Evolutionary conservation across 2,113 vertebrate genomes (phyloP).

Genomic region (Spilogale gracilis): DNA sequence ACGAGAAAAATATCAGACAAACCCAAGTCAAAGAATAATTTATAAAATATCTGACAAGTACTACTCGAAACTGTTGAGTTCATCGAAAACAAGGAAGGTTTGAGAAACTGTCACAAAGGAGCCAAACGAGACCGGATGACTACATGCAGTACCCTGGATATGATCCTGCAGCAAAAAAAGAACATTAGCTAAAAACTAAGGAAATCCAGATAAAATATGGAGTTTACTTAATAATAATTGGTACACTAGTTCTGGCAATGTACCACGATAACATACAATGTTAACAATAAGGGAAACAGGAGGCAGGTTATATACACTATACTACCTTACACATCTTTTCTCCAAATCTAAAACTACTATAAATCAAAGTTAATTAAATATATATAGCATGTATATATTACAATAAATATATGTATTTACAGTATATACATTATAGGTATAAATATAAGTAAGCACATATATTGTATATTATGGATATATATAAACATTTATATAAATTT

Average conservation of each 20-base stretch:
- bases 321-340: background rate
- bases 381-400: background rate
- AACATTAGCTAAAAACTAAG: background rate
- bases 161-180: background rate
- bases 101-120: background rate
- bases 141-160: background rate
- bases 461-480: background rate
- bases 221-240: background rate
- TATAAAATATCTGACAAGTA: background rate
- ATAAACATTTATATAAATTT: background rate
- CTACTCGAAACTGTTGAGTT: background rate
- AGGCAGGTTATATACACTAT: background rate
- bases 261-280: background rate
- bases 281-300: background rate
- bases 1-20: conserved; percentile 52
- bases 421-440: background rate
- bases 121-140: background rate
- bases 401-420: background rate
- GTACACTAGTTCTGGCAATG: background rate
- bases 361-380: conserved; percentile 38
- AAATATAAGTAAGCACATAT: background rate
- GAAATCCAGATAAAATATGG: background rate
- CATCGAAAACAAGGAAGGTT: background rate
- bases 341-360: conserved; percentile 37
- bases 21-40: background rate